These are phyloP conservation scores for Calliscelio sp. DNA, from an alignment of 2,888 invertebrate species.

Conservation along the genomic window DNA sequence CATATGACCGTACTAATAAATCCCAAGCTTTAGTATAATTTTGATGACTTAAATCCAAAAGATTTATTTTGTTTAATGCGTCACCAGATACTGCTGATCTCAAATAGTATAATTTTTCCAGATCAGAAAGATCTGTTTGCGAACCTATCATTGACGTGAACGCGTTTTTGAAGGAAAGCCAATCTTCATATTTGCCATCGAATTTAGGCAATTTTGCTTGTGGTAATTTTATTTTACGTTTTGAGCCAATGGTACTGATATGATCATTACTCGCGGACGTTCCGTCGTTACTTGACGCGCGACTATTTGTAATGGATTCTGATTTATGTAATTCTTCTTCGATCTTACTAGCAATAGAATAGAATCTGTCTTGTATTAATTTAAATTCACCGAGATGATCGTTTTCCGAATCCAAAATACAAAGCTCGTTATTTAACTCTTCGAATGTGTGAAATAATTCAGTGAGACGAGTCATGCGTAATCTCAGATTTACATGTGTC, in stretches of 20 bases:
- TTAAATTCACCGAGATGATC: background rate
- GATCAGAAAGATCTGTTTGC: background rate
- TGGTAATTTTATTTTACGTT: background rate
- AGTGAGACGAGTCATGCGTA: background rate
- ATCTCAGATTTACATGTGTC: background rate
- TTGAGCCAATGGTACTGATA: background rate
- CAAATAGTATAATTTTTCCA: background rate
- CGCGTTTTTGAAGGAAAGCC: background rate
- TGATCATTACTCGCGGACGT: background rate
- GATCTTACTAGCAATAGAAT: background rate
- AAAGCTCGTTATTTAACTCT: background rate
- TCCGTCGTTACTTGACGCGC: background rate
- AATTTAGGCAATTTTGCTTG: background rate
- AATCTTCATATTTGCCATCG: background rate
- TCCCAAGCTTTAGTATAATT: background rate
- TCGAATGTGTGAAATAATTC: background rate
- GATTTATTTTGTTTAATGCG: background rate
- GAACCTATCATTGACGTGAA: background rate
- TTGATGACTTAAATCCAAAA: background rate
- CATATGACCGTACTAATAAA: background rate
- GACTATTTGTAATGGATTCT: background rate
- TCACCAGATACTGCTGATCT: background rate
- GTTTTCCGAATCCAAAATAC: background rate
- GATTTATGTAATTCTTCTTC: background rate
- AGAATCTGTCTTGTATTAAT: background rate